These are phyloP conservation scores for Carabus problematicus DNA, from an alignment of 2,888 invertebrate genomes.

Conservation along the genomic window DNA sequence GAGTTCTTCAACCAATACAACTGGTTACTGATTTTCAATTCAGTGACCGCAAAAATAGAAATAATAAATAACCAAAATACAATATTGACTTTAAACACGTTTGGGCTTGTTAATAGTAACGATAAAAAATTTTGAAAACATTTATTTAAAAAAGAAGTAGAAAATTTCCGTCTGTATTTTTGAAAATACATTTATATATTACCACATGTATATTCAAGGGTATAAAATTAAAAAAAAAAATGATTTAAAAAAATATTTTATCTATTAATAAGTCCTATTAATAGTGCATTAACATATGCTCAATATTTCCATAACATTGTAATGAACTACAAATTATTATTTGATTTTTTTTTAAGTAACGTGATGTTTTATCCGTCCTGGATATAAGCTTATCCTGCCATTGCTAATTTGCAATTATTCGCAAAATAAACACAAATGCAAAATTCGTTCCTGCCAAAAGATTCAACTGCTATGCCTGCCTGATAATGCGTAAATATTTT, in stretches of 20 bases:
- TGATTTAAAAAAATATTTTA: not conserved
- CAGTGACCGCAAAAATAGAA: no score
- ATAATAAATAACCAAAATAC: no score
- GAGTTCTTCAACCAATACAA: no score
- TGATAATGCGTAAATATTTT: no score
- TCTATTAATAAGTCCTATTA: slow-evolving; percentile 29
- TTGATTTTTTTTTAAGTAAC: not conserved
- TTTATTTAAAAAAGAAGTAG: not conserved
- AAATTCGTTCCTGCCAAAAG: slow-evolving; percentile 3
- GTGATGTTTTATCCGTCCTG: slow-evolving; percentile 33
- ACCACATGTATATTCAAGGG: not conserved
- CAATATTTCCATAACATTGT: slow-evolving; percentile 5
- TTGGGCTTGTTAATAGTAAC: no score
- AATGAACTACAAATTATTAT: not conserved
- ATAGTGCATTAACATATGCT: slow-evolving; percentile 36
- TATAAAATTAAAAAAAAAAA: not conserved
- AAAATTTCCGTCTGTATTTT: no score
- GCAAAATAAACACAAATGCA: not conserved
- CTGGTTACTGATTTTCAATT: no score
- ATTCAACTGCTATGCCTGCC: not conserved
- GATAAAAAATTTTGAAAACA: not conserved
- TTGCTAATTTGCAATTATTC: no score
- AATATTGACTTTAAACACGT: no score
- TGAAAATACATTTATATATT: not conserved
- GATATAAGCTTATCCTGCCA: slow-evolving; percentile 23